Conservation (phyloP, 1,140 invertebrate genomes). For the Trichonephila inaurata region DNA sequence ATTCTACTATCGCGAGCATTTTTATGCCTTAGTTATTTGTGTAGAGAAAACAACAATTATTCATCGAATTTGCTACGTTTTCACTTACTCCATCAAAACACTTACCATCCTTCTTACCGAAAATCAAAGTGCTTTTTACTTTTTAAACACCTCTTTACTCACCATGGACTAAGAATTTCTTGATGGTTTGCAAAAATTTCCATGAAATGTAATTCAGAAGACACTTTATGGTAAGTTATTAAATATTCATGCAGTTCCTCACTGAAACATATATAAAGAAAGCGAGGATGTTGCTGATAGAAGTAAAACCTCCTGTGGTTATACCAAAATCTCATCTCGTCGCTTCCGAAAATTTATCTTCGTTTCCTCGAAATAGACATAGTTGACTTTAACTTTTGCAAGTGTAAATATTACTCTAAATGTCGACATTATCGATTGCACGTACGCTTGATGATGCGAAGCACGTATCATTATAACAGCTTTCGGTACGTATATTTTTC, state of each 20-base stretch:
- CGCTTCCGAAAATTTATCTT: constrained; percentile 31
- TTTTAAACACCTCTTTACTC: neutral
- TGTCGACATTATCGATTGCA: constrained; percentile 5
- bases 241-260: neutral
- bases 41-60: neutral
- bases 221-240: neutral
- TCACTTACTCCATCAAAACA: neutral
- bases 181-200: neutral
- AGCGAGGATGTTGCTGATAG: neutral
- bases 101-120: neutral
- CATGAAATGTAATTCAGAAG: neutral
- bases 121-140: neutral
- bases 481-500: constrained; percentile 38
- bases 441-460: neutral
- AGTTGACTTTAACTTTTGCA: constrained; percentile 25
- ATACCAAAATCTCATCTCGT: neutral
- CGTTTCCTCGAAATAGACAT: neutral
- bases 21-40: neutral
- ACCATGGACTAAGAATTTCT: neutral
- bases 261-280: neutral
- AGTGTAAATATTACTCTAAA: constrained; percentile 50
- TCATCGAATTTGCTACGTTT: neutral
- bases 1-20: neutral
- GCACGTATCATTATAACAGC: constrained; percentile 56
- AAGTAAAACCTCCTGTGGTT: neutral